These are phyloP conservation scores for Scaptodrosophila latifasciaeformis DNA, from an alignment of 2,888 invertebrate species.

Conservation along the genomic window DNA sequence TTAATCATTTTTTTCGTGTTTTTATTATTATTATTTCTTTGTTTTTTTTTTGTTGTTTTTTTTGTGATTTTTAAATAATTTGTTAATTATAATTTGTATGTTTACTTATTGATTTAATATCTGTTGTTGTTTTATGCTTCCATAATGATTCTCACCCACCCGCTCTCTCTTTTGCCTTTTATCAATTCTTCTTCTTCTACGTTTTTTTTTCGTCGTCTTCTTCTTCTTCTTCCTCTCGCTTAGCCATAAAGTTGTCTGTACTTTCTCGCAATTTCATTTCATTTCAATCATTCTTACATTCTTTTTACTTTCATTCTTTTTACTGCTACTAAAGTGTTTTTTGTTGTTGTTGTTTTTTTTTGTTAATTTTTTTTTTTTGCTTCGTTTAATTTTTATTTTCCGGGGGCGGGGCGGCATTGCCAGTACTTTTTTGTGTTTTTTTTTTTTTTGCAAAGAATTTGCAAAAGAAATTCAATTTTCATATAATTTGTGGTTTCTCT, in stretches of 20 bases:
- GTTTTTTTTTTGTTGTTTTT: conserved; percentile 14
- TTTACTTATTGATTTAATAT: conserved; percentile 59
- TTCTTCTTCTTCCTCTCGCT: too few relatives aligned
- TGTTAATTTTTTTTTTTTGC: conserved; percentile 34
- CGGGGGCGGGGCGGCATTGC: too few relatives aligned
- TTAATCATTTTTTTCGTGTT: conserved; percentile 17
- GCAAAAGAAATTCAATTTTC: too few relatives aligned
- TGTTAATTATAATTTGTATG: conserved; percentile 49
- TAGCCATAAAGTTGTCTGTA: too few relatives aligned
- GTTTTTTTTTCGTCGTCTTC: conserved; percentile 32
- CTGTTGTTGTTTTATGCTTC: conserved; percentile 24
- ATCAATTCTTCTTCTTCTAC: conserved; percentile 12
- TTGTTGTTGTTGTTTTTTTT: conserved; percentile 30
- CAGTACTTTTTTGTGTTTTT: not conserved
- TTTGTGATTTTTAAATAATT: conserved; percentile 48
- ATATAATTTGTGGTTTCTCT: too few relatives aligned
- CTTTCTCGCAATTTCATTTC: too few relatives aligned
- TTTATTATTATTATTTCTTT: conserved; percentile 26
- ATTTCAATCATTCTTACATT: too few relatives aligned
- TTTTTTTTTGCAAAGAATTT: too few relatives aligned
- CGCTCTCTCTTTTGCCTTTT: too few relatives aligned
- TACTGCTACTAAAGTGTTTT: too few relatives aligned
- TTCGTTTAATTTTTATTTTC: conserved; percentile 35
- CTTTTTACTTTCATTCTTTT: too few relatives aligned
- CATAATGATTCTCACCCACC: conserved; percentile 4